A percentile compares a stretch with the other conserved stretches of the same genome.
These are phyloP conservation scores for Exocentrus adspersus DNA, from an alignment of 2,888 invertebrate genomes.

Conservation along the genomic window DNA sequence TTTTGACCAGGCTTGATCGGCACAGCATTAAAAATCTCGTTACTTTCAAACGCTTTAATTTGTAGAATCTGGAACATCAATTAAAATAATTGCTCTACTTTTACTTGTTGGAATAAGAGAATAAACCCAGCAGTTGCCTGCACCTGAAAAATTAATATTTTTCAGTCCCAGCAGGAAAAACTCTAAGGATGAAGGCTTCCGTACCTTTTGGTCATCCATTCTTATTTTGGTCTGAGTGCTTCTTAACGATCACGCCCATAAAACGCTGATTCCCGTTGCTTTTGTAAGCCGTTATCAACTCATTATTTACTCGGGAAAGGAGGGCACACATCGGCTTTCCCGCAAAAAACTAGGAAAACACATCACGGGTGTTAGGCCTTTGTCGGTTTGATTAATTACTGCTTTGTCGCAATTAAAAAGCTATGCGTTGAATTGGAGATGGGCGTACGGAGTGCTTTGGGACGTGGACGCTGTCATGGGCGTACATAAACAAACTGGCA, in stretches of 20 bases:
- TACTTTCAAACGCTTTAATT: too few species aligned
- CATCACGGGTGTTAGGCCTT: constrained; percentile 1
- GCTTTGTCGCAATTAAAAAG: constrained; percentile 11
- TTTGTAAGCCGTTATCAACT: constrained; percentile 4
- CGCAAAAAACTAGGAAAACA: neutral
- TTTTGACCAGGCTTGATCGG: too few species aligned
- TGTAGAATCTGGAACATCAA: too few species aligned
- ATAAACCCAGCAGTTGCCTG: neutral
- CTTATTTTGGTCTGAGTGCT: neutral
- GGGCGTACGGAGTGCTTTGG: neutral
- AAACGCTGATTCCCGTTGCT: constrained; percentile 1
- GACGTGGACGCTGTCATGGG: neutral
- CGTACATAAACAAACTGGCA: neutral
- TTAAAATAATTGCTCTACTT: too few species aligned
- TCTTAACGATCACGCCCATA: neutral
- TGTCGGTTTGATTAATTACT: constrained; percentile 10
- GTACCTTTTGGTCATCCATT: neutral
- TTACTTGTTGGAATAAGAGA: too few species aligned
- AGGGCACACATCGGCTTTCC: neutral
- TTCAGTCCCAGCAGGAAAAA: neutral
- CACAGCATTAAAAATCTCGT: too few species aligned
- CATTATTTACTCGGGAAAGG: neutral
- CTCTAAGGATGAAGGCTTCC: neutral
- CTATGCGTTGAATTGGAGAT: neutral
- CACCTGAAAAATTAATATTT: neutral